Base-by-base conservation (phyloP, 2,113 vertebrate species). In the Saccopteryx leptura region DNA sequence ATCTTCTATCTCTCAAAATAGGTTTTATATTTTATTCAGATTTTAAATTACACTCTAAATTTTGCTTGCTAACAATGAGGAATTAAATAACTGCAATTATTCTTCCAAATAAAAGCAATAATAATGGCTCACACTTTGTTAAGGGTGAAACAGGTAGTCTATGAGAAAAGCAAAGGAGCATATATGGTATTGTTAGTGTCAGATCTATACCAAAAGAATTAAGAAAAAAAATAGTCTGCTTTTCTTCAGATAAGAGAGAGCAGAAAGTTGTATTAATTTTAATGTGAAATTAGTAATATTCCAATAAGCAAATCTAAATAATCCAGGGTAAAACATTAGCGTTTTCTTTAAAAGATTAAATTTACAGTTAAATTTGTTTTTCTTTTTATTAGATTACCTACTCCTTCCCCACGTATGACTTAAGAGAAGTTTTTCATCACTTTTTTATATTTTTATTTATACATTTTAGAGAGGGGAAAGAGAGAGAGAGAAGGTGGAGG, bases 21-120 rank as follows among this genome's bases (percentile, higher is more conserved):
- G 79, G 81, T 86, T 95, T 92, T 39, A 81, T 86, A 48, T 60
- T 89, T 74, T 11, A 88, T 71, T 50, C 91, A 91, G 76, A 76
- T 84, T 48, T 81, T 46, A 71, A 19, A 76, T 76, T 91, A 85
- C 91, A 84, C 46, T 75, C 28, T 60, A 85, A 91, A 95, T 80
- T 33, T 33, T 79, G 21, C 15, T 66, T 96, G 28, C 48, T 85
- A 84, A 80, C 24, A 23, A 78, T 33, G 80, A 15, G 24, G 54
- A 95, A 80, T 23, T 76, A 96, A 79, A 46, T n/a, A 95, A 91
- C 28, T 54, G 19, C 66, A 46, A 85, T 61, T 15, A 85, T 84
- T 74, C 28, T 81, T 54, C 24, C 18, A 68, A 90, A 80, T 69
- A 23, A 93, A 94, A 75, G 17, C 68, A 94, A 93, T 72, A 23